These are phyloP conservation scores for Geotrypetes seraphini DNA, from an alignment of 2,797 vertebrate genomes.

Conservation along the genomic window DNA sequence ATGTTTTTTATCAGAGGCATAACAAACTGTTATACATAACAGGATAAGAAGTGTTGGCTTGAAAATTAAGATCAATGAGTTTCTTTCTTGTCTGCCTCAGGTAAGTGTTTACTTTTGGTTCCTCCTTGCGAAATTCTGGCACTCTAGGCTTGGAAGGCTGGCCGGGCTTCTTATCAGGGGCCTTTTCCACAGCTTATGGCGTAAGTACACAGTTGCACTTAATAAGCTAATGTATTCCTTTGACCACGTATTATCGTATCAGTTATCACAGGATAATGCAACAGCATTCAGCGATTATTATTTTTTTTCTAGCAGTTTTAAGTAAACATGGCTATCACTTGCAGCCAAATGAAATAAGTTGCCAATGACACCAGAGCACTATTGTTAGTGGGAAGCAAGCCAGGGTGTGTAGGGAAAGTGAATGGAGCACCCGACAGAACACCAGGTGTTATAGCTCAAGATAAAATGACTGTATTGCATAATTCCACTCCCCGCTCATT, in stretches of 20 bases:
- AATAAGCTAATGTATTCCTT: constrained; percentile 35
- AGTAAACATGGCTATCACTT: constrained; percentile 45
- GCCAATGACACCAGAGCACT: constrained; percentile 44
- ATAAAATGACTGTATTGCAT: constrained; percentile 13
- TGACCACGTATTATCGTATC: no score
- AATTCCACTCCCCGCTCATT: not conserved
- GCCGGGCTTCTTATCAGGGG: constrained; percentile 26
- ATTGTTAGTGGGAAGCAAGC: constrained; percentile 35
- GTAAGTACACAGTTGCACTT: constrained; percentile 25
- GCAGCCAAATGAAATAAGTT: constrained; percentile 46
- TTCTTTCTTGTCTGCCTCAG: no score
- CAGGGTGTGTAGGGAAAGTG: constrained; percentile 33
- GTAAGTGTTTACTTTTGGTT: not conserved
- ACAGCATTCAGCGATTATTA: no score
- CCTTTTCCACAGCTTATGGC: constrained; percentile 6
- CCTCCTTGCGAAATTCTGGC: no score
- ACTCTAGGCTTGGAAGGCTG: no score
- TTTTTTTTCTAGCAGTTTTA: constrained; percentile 38
- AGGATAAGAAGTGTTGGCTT: no score
- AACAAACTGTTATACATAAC: no score
- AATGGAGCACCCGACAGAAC: constrained; percentile 9
- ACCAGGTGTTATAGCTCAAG: constrained; percentile 9
- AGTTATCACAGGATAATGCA: no score
- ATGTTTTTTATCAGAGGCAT: no score
- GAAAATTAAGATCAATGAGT: no score